Conservation (phyloP, 2,888 invertebrate genomes). For the Eupithecia abbreviata region DNA sequence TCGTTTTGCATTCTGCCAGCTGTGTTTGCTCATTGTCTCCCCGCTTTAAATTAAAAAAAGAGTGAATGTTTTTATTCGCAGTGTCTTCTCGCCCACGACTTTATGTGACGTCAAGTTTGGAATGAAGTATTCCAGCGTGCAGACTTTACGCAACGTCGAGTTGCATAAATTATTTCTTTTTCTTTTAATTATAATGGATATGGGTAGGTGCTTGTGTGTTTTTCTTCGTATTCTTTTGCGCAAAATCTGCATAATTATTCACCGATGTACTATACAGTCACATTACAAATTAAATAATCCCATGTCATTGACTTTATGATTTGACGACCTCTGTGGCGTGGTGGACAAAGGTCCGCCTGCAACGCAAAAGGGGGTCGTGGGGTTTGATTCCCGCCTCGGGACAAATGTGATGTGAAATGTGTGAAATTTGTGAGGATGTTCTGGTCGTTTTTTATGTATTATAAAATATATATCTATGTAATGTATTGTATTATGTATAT, state of each 20-base stretch:
- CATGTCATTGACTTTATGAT: constrained; percentile 48
- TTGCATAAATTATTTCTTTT: constrained; percentile 77
- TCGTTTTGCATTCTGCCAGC: constrained; percentile 82
- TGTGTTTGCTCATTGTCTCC: constrained; percentile 82
- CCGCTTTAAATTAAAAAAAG: constrained; percentile 76
- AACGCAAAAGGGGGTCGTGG: too few species aligned
- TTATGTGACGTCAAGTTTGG: constrained; percentile 82
- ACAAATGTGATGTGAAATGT: too few species aligned
- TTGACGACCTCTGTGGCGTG: too few species aligned
- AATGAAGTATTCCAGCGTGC: constrained; percentile 74
- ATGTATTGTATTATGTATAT: too few species aligned
- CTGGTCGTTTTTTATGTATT: too few species aligned
- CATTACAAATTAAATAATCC: constrained; percentile 40
- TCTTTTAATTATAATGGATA: constrained; percentile 69
- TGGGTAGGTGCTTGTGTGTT: constrained; percentile 43
- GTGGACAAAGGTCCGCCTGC: too few species aligned
- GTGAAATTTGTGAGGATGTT: too few species aligned
- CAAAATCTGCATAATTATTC: constrained; percentile 49
- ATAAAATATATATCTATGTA: too few species aligned
- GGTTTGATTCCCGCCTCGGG: too few species aligned
- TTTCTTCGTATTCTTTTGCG: constrained; percentile 38
- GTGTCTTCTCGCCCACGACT: constrained; percentile 78
- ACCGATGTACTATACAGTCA: constrained; percentile 42
- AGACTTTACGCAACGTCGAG: constrained; percentile 73
- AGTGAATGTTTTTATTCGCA: constrained; percentile 67